Percentiles rank a stretch among this genome's conserved stretches.
Evolutionary conservation across 2,113 vertebrate species (phyloP).

Genomic region (Bettongia penicillata): DNA sequence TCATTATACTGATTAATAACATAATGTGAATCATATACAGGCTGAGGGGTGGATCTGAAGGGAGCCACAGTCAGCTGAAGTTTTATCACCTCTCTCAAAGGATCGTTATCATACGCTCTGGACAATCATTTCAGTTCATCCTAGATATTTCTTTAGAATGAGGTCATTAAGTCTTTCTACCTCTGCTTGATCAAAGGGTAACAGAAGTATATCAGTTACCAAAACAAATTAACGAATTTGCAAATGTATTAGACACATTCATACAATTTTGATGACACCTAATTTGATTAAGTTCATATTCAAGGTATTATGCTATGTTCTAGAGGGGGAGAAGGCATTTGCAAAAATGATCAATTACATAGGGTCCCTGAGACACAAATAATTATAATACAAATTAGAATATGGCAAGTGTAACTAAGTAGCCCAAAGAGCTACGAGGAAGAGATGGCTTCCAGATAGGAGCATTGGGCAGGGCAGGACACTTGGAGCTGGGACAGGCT

Average conservation of each 20-base stretch:
- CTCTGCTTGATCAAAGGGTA: background rate
- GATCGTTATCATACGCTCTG: background rate
- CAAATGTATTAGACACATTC: background rate
- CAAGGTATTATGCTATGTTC: background rate
- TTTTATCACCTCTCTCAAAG: background rate
- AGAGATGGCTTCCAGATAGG: background rate
- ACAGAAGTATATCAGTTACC: slow-evolving; percentile 2
- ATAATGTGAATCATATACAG: background rate
- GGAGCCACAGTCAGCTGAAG: background rate
- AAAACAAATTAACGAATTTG: background rate
- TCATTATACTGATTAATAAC: background rate
- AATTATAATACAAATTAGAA: background rate
- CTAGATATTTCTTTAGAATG: background rate
- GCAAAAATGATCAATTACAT: background rate
- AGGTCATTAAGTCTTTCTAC: slow-evolving; percentile 26
- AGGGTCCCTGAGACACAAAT: background rate
- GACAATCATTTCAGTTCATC: background rate
- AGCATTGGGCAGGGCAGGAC: background rate
- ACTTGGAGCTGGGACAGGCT: background rate
- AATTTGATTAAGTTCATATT: background rate
- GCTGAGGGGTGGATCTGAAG: background rate
- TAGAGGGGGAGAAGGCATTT: background rate
- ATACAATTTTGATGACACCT: background rate
- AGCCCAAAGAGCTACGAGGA: background rate
- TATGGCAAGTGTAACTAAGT: background rate